phyloP scores from a whole-genome alignment of 2,888 invertebrate genomes.

The Mythimna pallens region DNA sequence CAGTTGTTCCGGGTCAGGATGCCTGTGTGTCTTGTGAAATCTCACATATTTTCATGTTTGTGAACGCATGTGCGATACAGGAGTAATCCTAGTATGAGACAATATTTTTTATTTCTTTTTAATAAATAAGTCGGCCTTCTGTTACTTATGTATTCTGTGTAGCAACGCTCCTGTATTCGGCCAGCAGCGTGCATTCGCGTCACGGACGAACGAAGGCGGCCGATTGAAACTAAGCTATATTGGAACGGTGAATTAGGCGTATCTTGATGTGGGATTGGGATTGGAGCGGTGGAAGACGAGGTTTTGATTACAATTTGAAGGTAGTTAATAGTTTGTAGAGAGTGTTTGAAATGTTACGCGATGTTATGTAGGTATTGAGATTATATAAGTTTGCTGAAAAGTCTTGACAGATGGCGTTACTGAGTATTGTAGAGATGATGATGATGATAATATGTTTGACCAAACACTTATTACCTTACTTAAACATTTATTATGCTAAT shows the following conservation, averaged over 20 bases:
- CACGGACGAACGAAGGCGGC: slow-evolving; percentile 59
- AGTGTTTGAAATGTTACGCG: neutral
- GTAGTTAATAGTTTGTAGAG: neutral
- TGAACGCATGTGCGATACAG: no score
- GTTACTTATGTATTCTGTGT: slow-evolving; percentile 23
- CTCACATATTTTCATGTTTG: no score
- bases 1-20: no score
- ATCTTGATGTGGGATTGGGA: slow-evolving; percentile 47
- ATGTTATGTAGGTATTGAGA: neutral
- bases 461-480: no score
- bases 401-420: neutral
- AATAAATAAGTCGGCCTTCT: neutral
- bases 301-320: slow-evolving; percentile 24
- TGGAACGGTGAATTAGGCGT: slow-evolving; percentile 55
- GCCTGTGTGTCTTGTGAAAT: no score
- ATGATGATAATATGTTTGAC: no score
- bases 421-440: no score
- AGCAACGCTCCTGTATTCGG: slow-evolving; percentile 43
- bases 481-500: no score
- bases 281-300: slow-evolving; percentile 1
- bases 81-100: no score
- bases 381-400: neutral
- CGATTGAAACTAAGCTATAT: slow-evolving; percentile 66
- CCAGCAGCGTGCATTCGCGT: slow-evolving; percentile 49
- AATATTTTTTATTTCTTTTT: no score